A percentile compares a stretch with the other conserved stretches of the same genome.
Evolutionary conservation across 2,888 invertebrate genomes (phyloP).

Genomic region (Digitonthophagus gazella): DNA sequence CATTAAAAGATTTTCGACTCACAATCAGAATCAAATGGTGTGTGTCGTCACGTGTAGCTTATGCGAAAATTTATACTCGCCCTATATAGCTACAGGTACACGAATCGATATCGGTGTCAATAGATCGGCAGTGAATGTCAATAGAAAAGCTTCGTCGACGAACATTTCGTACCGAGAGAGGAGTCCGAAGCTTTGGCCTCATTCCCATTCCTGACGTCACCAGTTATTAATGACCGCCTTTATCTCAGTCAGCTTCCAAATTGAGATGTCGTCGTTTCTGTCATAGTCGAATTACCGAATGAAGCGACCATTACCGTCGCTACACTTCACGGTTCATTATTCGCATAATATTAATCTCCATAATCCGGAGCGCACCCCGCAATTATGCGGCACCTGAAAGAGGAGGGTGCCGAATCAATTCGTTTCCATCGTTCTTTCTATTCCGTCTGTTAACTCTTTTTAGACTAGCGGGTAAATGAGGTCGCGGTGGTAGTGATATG

Average conservation of each 20-base stretch:
- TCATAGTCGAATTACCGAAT: slow-evolving; percentile 40
- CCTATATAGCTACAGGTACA: background rate
- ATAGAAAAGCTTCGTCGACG: background rate
- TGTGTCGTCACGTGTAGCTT: no score
- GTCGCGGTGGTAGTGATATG: background rate
- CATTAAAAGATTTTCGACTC: no score
- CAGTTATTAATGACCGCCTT: slow-evolving; percentile 41
- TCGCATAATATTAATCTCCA: slow-evolving; percentile 41
- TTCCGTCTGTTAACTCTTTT: no score
- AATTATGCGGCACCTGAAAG: slow-evolving; percentile 13
- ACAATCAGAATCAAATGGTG: no score
- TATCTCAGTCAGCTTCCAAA: slow-evolving; percentile 42
- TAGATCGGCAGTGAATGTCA: background rate
- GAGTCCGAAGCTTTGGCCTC: slow-evolving; percentile 16
- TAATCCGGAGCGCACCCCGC: slow-evolving; percentile 27
- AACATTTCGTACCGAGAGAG: background rate
- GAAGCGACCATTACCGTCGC: slow-evolving; percentile 41
- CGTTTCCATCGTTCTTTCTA: background rate
- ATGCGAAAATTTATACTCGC: no score
- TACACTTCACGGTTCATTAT: slow-evolving; percentile 43
- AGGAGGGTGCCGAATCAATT: slow-evolving; percentile 2
- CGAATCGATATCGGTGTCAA: background rate
- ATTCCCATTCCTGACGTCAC: slow-evolving; percentile 40
- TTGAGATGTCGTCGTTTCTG: slow-evolving; percentile 43
- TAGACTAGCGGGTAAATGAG: no score